phyloP scores from a whole-genome alignment of 1,140 invertebrate species.

The Macrobrachium rosenbergii region DNA sequence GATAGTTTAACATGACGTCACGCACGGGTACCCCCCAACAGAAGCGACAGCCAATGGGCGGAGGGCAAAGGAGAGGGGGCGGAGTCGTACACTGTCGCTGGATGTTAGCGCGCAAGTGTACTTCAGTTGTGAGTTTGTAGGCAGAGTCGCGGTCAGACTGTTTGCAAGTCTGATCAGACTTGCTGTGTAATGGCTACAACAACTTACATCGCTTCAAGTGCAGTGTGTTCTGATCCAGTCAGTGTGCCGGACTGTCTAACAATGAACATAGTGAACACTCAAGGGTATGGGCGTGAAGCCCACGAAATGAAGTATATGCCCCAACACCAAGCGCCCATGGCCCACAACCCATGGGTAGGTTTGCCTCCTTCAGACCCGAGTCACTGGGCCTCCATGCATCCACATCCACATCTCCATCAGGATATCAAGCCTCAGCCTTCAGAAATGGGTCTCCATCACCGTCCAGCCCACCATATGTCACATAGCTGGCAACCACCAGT shows the following conservation, averaged over 20 bases:
- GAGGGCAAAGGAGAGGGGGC: not conserved
- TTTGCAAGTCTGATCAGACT: conserved; percentile 64
- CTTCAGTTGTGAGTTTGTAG: conserved; percentile 66
- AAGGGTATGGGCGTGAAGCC: conserved; percentile 66
- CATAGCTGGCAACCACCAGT: conserved; percentile 89
- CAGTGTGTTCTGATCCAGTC: conserved; percentile 67
- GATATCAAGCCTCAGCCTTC: conserved; percentile 72
- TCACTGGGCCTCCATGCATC: conserved; percentile 79
- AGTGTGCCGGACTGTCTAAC: conserved; percentile 67
- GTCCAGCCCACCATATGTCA: conserved; percentile 73
- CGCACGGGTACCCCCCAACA: conserved; percentile 36
- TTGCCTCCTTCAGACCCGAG: conserved; percentile 81
- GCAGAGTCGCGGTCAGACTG: conserved; percentile 64
- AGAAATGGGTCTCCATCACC: conserved; percentile 74
- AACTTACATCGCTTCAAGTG: conserved; percentile 67
- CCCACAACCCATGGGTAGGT: conserved; percentile 86
- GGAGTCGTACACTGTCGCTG: conserved; percentile 36
- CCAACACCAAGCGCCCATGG: conserved; percentile 81
- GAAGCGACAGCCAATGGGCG: conserved; percentile 15
- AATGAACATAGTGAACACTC: conserved; percentile 67
- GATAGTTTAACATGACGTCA: conserved; percentile 48
- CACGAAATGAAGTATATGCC: conserved; percentile 96
- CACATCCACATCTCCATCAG: conserved; percentile 72
- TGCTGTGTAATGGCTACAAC: conserved; percentile 66
- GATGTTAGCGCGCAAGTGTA: conserved; percentile 56